phyloP scores from a whole-genome alignment of 2,888 invertebrate species.

The Spisula subtruncata region DNA sequence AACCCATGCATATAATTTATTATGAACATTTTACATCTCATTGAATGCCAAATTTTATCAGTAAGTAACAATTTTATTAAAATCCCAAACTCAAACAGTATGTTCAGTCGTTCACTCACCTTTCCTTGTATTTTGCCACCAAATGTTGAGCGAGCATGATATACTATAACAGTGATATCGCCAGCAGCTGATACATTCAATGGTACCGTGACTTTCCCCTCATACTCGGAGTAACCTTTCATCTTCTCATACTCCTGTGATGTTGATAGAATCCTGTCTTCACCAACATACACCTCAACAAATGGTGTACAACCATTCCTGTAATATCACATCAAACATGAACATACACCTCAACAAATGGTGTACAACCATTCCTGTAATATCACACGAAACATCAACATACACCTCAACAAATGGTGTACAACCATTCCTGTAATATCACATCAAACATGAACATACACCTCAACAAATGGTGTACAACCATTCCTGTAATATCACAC shows the following conservation, averaged over 20 bases:
- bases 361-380: no score
- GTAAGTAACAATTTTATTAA: no score
- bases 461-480: constrained; percentile 96
- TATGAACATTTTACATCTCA: no score
- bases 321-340: constrained; percentile 34
- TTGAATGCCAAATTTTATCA: no score
- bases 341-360: no score
- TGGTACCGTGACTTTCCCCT: constrained; percentile 89
- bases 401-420: constrained; percentile 97
- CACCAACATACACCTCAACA: constrained; percentile 96
- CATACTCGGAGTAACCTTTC: constrained; percentile 88
- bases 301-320: constrained; percentile 98
- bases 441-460: no score
- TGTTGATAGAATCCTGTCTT: constrained; percentile 92
- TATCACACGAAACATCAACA: no score
- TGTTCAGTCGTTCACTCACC: constrained; percentile 80
- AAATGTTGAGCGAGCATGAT: constrained; percentile 94
- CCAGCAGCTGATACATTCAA: constrained; percentile 94
- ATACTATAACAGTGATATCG: constrained; percentile 94
- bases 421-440: no score
- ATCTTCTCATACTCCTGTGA: constrained; percentile 96
- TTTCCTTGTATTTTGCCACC: constrained; percentile 90
- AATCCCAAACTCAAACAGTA: background rate
- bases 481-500: constrained; percentile 92
- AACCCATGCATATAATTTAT: no score